Conservation (phyloP, 2,797 vertebrate species). For the Taeniopygia guttata region DNA sequence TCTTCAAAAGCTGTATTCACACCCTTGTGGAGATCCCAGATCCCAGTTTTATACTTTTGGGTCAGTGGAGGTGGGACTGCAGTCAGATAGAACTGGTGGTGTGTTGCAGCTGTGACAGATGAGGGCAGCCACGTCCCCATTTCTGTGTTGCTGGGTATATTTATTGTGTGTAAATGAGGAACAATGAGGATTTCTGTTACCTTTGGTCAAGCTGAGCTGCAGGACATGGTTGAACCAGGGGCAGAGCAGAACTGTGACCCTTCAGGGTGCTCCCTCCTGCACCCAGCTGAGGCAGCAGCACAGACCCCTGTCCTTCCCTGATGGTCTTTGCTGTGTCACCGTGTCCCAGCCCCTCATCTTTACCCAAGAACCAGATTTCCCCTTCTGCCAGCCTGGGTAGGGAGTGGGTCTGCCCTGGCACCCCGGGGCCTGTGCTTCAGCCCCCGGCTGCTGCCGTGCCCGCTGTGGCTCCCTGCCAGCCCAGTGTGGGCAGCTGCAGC, state of each 20-base stretch:
- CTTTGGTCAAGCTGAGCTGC: neutral
- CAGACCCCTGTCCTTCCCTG: neutral
- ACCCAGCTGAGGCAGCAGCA: neutral
- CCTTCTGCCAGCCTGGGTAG: neutral
- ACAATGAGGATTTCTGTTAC: neutral
- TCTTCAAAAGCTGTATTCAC: neutral
- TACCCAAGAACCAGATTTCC: neutral
- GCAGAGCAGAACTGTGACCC: neutral
- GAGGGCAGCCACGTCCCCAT: neutral
- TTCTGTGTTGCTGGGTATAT: neutral
- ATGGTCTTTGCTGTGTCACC: neutral
- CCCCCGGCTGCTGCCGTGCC: neutral
- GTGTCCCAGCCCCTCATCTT: neutral
- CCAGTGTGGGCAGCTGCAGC: neutral
- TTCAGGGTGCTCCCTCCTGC: neutral
- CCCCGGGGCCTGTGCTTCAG: neutral
- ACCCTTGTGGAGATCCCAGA: neutral
- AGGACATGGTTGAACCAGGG: neutral
- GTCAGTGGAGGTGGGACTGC: neutral
- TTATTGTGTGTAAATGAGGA: neutral
- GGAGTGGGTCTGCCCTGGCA: neutral
- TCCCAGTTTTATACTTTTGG: fast-evolving
- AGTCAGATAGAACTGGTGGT: fast-evolving
- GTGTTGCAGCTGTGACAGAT: neutral
- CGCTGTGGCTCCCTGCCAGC: neutral